These are phyloP conservation scores for Cheilosia vernalis DNA, from an alignment of 2,888 invertebrate genomes.

Conservation along the genomic window DNA sequence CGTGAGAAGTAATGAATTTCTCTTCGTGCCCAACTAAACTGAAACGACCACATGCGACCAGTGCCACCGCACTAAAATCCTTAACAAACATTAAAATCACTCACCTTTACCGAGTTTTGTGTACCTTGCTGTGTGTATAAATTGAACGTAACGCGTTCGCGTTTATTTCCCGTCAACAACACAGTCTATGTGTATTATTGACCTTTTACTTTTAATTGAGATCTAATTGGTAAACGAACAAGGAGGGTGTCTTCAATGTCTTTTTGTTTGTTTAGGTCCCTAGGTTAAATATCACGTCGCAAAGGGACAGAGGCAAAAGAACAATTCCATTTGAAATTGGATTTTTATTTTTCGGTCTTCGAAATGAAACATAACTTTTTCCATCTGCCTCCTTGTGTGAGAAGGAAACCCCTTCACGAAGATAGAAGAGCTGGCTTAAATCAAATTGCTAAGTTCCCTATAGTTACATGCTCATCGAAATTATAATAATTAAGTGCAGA, in stretches of 20 bases:
- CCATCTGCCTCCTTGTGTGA: not conserved
- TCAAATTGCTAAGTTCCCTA: constrained; percentile 58
- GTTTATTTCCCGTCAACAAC: constrained; percentile 35
- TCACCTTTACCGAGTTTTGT: constrained; percentile 54
- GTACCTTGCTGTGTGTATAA: not conserved
- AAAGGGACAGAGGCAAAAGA: not conserved
- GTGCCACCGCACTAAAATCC: constrained; percentile 33
- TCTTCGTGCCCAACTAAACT: constrained; percentile 31
- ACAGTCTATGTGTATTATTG: constrained; percentile 66
- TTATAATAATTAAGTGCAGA: constrained; percentile 56
- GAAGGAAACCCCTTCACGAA: constrained; percentile 9
- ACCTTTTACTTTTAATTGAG: constrained; percentile 70
- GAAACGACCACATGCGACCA: constrained; percentile 2
- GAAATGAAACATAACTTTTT: constrained; percentile 18
- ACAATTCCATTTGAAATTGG: constrained; percentile 24
- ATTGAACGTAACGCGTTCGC: not conserved
- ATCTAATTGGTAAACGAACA: constrained; percentile 66
- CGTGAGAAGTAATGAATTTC: constrained; percentile 63
- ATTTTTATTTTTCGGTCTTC: constrained; percentile 38
- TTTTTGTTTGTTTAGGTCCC: constrained; percentile 59
- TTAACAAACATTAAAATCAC: constrained; percentile 64
- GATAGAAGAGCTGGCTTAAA: constrained; percentile 34
- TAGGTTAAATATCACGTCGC: not conserved
- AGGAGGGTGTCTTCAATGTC: not conserved
- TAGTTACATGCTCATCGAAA: constrained; percentile 39